A percentile compares a stretch with the other conserved stretches of the same genome.
Conservation (phyloP, 2,888 invertebrate species). For the Acanthosepion lycidas region DNA sequence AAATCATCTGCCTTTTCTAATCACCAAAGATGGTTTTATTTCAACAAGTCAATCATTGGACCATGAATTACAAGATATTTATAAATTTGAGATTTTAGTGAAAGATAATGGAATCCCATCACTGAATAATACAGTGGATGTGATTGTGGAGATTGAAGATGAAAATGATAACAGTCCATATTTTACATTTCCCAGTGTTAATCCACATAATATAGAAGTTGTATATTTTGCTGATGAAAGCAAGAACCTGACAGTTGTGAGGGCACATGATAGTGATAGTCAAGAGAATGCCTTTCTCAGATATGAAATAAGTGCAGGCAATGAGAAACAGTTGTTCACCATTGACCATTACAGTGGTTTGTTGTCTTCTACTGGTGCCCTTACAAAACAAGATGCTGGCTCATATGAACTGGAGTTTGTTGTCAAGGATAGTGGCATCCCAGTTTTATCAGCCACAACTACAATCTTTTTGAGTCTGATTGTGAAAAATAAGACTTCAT, state of each 20-base stretch:
- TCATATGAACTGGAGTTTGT: background rate
- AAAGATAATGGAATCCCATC: constrained; percentile 13
- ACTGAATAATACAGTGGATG: constrained; percentile 22
- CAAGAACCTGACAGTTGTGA: constrained; percentile 9
- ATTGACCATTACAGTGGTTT: constrained; percentile 33
- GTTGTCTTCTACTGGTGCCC: constrained; percentile 25
- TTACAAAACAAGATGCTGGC: constrained; percentile 17
- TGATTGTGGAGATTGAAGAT: constrained; percentile 20
- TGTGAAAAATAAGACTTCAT: background rate
- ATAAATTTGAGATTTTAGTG: constrained; percentile 4
- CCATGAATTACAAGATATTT: constrained; percentile 1
- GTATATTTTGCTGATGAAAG: constrained; percentile 10
- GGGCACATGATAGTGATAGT: constrained; percentile 33
- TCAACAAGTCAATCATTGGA: constrained; percentile 21
- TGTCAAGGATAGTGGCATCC: background rate
- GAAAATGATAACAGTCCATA: constrained; percentile 23
- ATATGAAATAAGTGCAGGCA: constrained; percentile 9
- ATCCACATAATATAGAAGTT: background rate
- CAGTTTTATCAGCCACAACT: constrained; percentile 10
- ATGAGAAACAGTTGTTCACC: constrained; percentile 33
- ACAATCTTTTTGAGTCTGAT: background rate
- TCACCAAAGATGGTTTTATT: background rate
- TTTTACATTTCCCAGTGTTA: constrained; percentile 21
- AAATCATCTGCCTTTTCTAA: background rate
- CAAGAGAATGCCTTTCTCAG: constrained; percentile 11